Evolutionary conservation across 2,113 vertebrate genomes (phyloP).

Genomic region (Petrocephalus microphthalmus): DNA sequence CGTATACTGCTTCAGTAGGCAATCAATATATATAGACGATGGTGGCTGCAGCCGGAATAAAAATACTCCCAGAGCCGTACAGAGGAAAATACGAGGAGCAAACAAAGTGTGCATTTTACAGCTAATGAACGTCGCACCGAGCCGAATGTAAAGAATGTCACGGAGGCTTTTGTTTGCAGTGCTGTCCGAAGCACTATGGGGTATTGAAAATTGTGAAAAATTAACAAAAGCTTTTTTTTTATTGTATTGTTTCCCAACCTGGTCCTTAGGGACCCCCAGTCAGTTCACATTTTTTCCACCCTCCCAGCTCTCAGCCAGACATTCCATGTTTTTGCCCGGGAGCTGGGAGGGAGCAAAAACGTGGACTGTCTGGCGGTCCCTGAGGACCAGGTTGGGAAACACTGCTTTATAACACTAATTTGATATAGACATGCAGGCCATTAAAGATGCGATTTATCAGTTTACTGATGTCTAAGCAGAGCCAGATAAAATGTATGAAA

Average conservation of each 20-base stretch:
- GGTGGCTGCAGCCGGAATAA: conserved; percentile 40
- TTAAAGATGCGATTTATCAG: too few species aligned
- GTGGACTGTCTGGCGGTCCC: too few species aligned
- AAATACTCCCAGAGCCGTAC: conserved; percentile 36
- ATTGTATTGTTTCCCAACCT: background rate
- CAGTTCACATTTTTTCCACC: too few species aligned
- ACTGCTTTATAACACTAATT: too few species aligned
- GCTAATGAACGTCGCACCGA: conserved; percentile 47
- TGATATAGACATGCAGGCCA: too few species aligned
- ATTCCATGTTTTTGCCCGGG: too few species aligned
- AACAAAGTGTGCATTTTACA: conserved; percentile 43
- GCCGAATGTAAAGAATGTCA: conserved; percentile 49
- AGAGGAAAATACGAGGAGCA: conserved; percentile 32
- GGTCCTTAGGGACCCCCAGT: too few species aligned
- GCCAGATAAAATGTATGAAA: background rate
- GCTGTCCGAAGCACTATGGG: background rate
- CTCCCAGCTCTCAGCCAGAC: too few species aligned
- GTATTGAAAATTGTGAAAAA: background rate
- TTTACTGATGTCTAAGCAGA: too few species aligned
- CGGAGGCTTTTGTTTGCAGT: conserved; percentile 26
- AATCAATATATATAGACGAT: conserved; percentile 50
- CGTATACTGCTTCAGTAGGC: conserved; percentile 57
- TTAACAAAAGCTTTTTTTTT: background rate
- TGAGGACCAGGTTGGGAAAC: too few species aligned
- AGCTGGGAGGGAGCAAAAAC: too few species aligned